These are phyloP conservation scores for Tachycineta bicolor DNA, from an alignment of 2,113 vertebrate genomes.

Conservation along the genomic window DNA sequence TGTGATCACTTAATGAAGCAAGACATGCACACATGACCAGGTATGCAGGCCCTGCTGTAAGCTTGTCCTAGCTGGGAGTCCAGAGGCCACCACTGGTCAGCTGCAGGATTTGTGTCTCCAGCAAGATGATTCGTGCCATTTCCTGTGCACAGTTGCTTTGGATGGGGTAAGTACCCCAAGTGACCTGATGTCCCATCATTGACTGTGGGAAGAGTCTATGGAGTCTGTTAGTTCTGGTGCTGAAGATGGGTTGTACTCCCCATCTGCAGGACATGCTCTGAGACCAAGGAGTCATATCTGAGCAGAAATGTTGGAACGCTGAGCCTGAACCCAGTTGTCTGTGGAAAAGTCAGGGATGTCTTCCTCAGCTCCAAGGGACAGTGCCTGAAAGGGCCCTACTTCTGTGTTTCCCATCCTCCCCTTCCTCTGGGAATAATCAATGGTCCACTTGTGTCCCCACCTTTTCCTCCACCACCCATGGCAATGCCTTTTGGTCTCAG, in stretches of 20 bases:
- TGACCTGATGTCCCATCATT: neutral
- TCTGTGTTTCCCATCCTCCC: neutral
- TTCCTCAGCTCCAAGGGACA: neutral
- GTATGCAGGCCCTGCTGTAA: neutral
- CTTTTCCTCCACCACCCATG: neutral
- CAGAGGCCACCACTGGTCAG: neutral
- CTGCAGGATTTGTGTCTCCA: neutral
- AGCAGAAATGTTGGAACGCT: neutral
- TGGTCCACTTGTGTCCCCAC: neutral
- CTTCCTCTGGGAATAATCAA: neutral
- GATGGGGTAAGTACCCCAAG: neutral
- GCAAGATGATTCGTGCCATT: neutral
- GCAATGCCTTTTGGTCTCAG: neutral
- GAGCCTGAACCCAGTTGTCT: neutral
- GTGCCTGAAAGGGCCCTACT: neutral
- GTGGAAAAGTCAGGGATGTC: neutral
- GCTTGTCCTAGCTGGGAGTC: neutral
- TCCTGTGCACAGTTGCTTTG: neutral
- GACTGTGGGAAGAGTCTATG: neutral
- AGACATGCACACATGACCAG: neutral
- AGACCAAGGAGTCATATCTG: neutral
- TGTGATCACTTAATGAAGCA: accelerated
- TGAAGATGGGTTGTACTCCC: neutral
- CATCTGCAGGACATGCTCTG: neutral
- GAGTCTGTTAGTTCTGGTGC: neutral